These are phyloP conservation scores for Arremon brunneinucha DNA, from an alignment of 2,797 vertebrate species.

Conservation along the genomic window DNA sequence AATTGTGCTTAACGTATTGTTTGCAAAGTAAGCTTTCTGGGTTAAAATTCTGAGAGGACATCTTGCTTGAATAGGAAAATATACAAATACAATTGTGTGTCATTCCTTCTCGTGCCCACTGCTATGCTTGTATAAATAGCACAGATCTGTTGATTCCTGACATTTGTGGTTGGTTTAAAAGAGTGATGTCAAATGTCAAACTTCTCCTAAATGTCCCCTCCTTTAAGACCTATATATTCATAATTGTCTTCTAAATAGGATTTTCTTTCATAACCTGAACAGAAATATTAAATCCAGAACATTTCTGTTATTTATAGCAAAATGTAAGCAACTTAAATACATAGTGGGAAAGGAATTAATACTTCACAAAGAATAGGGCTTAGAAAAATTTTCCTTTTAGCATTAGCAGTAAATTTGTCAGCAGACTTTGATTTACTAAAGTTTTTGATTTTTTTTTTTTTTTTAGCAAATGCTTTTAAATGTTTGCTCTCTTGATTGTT, in stretches of 20 bases:
- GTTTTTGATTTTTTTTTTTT: neutral
- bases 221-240: neutral
- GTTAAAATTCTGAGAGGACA: neutral
- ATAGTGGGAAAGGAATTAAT: neutral
- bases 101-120: neutral
- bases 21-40: neutral
- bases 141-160: neutral
- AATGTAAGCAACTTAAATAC: neutral
- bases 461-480: neutral
- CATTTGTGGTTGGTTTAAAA: neutral
- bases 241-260: neutral
- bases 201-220: neutral
- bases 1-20: neutral
- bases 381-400: neutral
- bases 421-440: neutral
- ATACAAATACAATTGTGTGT: neutral
- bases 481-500: constrained; percentile 14
- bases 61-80: neutral
- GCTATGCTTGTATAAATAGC: neutral
- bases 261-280: neutral
- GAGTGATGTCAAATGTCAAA: neutral
- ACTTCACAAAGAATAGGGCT: neutral
- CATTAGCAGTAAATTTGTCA: neutral
- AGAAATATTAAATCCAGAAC: neutral
- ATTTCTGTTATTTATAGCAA: neutral